A percentile compares a stretch with the other conserved stretches of the same genome.
Evolutionary conservation across 1,140 invertebrate species (phyloP).

Genomic region (Steinernema khuongi): DNA sequence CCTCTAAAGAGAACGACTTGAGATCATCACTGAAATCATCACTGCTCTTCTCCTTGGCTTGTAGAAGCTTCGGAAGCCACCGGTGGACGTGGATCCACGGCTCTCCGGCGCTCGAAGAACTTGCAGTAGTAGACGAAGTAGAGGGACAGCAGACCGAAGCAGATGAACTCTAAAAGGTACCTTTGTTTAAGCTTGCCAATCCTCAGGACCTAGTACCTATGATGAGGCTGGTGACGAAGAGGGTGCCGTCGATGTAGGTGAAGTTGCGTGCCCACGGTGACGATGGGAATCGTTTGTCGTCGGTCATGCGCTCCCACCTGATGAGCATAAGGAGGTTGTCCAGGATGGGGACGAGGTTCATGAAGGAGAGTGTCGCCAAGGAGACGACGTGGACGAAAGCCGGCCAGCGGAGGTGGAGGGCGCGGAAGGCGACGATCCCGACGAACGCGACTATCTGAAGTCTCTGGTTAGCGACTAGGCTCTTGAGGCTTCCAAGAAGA

Average conservation of each 20-base stretch:
- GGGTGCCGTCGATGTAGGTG: background rate
- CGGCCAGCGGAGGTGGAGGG: background rate
- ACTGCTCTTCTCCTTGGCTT: too few relatives aligned
- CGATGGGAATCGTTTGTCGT: background rate
- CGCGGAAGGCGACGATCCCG: background rate
- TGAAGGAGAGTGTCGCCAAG: background rate
- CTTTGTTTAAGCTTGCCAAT: background rate
- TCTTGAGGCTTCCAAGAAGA: too few relatives aligned
- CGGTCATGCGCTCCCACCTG: background rate
- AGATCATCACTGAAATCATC: too few relatives aligned
- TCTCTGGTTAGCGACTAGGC: too few relatives aligned
- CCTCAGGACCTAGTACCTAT: background rate
- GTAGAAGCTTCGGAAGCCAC: too few relatives aligned
- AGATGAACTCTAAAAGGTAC: background rate
- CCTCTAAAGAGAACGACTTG: too few relatives aligned
- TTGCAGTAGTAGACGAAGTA: background rate
- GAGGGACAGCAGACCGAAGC: background rate
- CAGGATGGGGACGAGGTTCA: background rate
- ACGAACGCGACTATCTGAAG: background rate
- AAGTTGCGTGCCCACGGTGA: background rate
- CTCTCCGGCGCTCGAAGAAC: background rate
- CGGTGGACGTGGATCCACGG: background rate
- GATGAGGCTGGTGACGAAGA: background rate
- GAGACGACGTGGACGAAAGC: background rate
- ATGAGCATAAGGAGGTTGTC: background rate